Evolutionary conservation across 2,888 invertebrate genomes (phyloP).

Genomic region (Prenolepis imparis): DNA sequence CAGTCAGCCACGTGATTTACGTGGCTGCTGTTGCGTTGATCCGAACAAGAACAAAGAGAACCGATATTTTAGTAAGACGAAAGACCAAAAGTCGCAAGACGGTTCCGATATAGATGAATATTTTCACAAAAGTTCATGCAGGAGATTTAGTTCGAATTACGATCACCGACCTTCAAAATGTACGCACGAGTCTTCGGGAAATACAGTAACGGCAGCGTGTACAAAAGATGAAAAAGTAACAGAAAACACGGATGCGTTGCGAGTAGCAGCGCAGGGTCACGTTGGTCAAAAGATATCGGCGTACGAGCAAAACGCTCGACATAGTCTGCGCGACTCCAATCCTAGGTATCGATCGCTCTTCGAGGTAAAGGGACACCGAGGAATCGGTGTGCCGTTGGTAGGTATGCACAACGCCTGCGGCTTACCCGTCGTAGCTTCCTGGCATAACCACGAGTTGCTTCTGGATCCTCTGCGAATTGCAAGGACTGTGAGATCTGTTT

Average conservation of each 20-base stretch:
- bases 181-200: not conserved
- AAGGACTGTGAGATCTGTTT: constrained; percentile 60
- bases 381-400: constrained; percentile 83
- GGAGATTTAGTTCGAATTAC: constrained; percentile 25
- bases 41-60: constrained; percentile 14
- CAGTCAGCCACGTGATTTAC: constrained; percentile 39
- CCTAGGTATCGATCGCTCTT: constrained; percentile 52
- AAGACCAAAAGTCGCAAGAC: constrained; percentile 50
- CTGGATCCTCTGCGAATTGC: constrained; percentile 56
- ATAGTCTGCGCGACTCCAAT: constrained; percentile 44
- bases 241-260: constrained; percentile 40
- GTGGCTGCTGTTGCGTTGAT: not conserved
- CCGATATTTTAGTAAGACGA: constrained; percentile 24
- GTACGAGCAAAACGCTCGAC: constrained; percentile 80
- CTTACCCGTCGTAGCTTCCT: constrained; percentile 79
- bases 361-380: constrained; percentile 69
- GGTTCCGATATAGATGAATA: constrained; percentile 64
- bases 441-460: constrained; percentile 66
- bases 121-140: constrained; percentile 55
- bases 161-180: not conserved
- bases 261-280: constrained; percentile 72
- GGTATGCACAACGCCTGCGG: constrained; percentile 84
- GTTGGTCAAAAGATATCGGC: constrained; percentile 82
- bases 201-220: not conserved
- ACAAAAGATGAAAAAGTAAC: constrained; percentile 22